Percentiles rank a stretch among this genome's conserved stretches.
Evolutionary conservation across 2,888 invertebrate genomes (phyloP).

Genomic region (Hypercompe scribonia): DNA sequence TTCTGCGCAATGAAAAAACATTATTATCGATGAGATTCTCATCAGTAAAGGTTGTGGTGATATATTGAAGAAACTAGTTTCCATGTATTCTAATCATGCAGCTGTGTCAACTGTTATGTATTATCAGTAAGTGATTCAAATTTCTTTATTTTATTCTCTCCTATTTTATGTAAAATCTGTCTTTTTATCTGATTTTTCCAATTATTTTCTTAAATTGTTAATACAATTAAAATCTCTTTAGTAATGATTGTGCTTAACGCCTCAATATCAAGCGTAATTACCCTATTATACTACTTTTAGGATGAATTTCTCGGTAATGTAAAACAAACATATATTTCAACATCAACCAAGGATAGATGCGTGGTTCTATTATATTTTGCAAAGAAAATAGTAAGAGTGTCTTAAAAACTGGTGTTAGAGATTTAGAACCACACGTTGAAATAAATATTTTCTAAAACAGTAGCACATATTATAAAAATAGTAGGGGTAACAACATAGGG

Average conservation of each 20-base stretch:
- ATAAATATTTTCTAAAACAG: background rate
- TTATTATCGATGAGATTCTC: conserved; percentile 29
- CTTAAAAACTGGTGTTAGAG: too few species aligned
- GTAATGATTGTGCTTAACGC: background rate
- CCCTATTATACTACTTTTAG: background rate
- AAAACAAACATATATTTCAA: background rate
- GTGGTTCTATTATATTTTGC: too few species aligned
- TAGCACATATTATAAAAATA: background rate
- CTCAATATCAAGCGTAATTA: background rate
- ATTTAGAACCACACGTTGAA: background rate
- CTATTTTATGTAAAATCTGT: background rate
- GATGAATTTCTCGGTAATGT: background rate
- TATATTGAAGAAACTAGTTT: conserved; percentile 28
- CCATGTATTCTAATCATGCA: conserved; percentile 57
- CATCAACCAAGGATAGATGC: background rate
- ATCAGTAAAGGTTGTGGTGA: conserved; percentile 28
- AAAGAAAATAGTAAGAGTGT: background rate
- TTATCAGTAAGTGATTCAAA: conserved; percentile 49
- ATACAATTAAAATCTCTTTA: background rate
- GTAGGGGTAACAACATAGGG: background rate
- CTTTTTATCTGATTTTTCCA: background rate
- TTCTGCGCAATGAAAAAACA: conserved; percentile 38
- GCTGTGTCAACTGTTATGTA: conserved; percentile 43
- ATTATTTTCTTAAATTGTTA: background rate
- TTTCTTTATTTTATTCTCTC: conserved; percentile 3